A percentile compares a stretch with the other conserved stretches of the same genome.
Conservation (phyloP, 2,888 invertebrate species). For the Onthophagus sagittarius region DNA sequence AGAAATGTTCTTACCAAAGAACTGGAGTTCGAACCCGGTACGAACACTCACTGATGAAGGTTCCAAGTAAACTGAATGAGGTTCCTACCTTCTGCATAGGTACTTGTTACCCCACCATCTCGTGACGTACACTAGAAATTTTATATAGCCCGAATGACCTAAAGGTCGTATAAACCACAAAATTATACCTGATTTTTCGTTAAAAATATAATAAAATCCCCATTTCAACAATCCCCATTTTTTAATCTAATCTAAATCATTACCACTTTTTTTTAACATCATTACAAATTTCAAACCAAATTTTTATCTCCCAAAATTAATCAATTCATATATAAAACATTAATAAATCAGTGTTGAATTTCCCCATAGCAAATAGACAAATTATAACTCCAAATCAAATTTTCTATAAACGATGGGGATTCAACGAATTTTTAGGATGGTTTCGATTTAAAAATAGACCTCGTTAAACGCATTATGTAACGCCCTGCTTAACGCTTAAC, state of each 20-base stretch:
- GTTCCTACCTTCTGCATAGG: constrained; percentile 1
- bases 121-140: constrained; percentile 19
- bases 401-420: background rate
- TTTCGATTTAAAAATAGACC: background rate
- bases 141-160: constrained; percentile 19
- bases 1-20: background rate
- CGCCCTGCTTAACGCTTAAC: background rate
- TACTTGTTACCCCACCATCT: constrained; percentile 21
- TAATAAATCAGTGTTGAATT: no score
- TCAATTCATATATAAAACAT: no score
- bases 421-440: background rate
- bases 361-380: no score
- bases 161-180: constrained; percentile 1
- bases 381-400: background rate
- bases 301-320: no score
- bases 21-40: background rate
- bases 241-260: background rate
- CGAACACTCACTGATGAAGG: constrained; percentile 3
- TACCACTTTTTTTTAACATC: no score
- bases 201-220: background rate
- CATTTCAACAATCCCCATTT: no score
- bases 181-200: background rate
- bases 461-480: background rate
- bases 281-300: no score
- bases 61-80: constrained; percentile 8